These are phyloP conservation scores for Hesperia comma DNA, from an alignment of 2,888 invertebrate genomes.

Conservation along the genomic window DNA sequence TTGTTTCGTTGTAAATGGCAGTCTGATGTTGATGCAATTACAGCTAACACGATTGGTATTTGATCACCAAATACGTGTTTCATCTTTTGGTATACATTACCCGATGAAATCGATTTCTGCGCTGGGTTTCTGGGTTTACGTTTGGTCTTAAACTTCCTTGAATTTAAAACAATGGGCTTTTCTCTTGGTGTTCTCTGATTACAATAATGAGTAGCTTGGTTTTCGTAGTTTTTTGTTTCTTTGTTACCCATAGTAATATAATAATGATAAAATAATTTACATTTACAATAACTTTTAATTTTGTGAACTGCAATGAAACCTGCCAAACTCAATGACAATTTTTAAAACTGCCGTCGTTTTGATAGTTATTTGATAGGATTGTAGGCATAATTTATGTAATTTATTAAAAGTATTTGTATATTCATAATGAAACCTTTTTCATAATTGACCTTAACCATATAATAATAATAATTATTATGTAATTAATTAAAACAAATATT, in stretches of 20 bases:
- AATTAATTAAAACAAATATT: too few species aligned
- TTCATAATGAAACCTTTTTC: not conserved
- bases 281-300: not conserved
- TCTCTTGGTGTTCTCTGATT: not conserved
- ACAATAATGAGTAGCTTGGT: not conserved
- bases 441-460: too few species aligned
- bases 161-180: not conserved
- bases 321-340: not conserved
- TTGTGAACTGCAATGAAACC: not conserved
- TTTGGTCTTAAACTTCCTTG: conserved; percentile 5
- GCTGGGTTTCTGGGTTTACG: conserved; percentile 42
- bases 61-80: conserved; percentile 44
- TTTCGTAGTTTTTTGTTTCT: conserved; percentile 3
- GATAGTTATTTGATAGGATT: not conserved
- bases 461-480: too few species aligned
- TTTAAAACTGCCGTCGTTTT: conserved; percentile 2
- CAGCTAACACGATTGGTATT: conserved; percentile 49
- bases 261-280: conserved; percentile 11
- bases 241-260: conserved; percentile 19
- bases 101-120: conserved; percentile 39
- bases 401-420: not conserved
- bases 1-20: conserved; percentile 40
- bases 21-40: conserved; percentile 46
- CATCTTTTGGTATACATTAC: conserved; percentile 43
- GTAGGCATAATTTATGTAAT: not conserved